Conservation (phyloP, 2,888 invertebrate species). For the Polydrusus pterygomalis region DNA sequence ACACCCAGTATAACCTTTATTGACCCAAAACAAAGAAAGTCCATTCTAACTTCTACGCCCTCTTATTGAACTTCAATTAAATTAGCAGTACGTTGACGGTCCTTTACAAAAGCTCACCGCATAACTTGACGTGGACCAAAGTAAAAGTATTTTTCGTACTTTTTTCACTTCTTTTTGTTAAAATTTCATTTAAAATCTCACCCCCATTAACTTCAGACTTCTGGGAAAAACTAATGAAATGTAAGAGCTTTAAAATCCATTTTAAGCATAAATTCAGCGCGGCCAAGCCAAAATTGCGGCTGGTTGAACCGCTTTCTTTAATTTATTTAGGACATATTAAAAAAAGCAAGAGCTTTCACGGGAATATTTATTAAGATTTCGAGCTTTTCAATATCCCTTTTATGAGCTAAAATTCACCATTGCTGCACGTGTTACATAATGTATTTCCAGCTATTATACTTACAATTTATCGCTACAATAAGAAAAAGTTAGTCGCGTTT, state of each 20-base stretch:
- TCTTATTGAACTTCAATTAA: too few species aligned
- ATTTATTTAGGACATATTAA: slow-evolving; percentile 54
- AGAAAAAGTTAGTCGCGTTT: slow-evolving; percentile 56
- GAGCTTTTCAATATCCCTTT: slow-evolving; percentile 61
- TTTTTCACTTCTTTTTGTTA: slow-evolving; percentile 24
- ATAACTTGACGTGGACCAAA: neutral
- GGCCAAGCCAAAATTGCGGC: slow-evolving; percentile 36
- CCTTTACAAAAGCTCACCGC: neutral
- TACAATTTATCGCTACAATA: slow-evolving; percentile 60
- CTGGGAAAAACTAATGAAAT: slow-evolving; percentile 36
- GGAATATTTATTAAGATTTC: slow-evolving; percentile 60
- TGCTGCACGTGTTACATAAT: slow-evolving; percentile 62
- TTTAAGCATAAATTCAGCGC: slow-evolving; percentile 36
- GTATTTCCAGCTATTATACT: slow-evolving; percentile 61
- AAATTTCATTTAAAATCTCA: slow-evolving; percentile 26
- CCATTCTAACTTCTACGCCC: neutral
- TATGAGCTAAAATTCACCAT: slow-evolving; percentile 58
- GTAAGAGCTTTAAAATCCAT: slow-evolving; percentile 21
- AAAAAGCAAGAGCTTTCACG: slow-evolving; percentile 50
- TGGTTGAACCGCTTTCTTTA: slow-evolving; percentile 41
- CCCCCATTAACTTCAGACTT: slow-evolving; percentile 40
- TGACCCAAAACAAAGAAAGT: too few species aligned
- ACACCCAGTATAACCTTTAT: too few species aligned
- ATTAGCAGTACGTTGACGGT: too few species aligned
- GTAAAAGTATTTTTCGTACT: slow-evolving; percentile 4